Base-by-base conservation (phyloP, 2,888 invertebrate genomes). In the Tipula lateralis region DNA sequence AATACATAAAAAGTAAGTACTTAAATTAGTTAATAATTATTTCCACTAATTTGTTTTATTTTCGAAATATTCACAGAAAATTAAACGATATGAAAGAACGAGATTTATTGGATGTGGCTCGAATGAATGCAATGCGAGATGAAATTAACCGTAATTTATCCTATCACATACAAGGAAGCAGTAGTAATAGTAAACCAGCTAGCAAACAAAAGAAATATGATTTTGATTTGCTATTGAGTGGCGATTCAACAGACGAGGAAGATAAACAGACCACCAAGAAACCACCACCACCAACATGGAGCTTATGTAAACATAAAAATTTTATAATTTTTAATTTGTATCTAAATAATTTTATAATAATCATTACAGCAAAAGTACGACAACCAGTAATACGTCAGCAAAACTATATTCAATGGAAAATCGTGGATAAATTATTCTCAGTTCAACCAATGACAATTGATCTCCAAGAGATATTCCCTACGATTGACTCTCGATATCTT, bases 391-490 rank as follows among this genome's bases (percentile, higher is more conserved):
- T 93, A 80, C 85, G 86, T 0, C 87, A 91, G 83, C 93, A 94
- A 87, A 88, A 90, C 19, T 88, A 88, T 84, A 87, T 92, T 19
- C 87, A 89, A 0, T 86, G 89, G 0, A 86, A 87, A 29, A 89
- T 91, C 85, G 90, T 94, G 80, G 93, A 93, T 88, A 91, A 91
- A 30, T 91, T 94, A 88, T 95, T 94, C 90, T 91, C 91, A 1
- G 92, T 92, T 86, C 91, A 92, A 85, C 91, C 91, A 85, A 92
- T 92, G 88, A 92, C 92, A 1, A 93, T 94, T 0, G 93, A 95
- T 91, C 91, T 95, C 85, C 90, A 91, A 85, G 92, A 92, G 86
- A 92, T 95, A 83, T 95, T 95, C 91, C 93, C 93, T 44, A 90
- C 90, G 85, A 94, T 95, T 86, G 94, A 94, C 89, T 92, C 93